Evolutionary conservation across 2,888 invertebrate species (phyloP).

Genomic region (Caenorhabditis japonica): DNA sequence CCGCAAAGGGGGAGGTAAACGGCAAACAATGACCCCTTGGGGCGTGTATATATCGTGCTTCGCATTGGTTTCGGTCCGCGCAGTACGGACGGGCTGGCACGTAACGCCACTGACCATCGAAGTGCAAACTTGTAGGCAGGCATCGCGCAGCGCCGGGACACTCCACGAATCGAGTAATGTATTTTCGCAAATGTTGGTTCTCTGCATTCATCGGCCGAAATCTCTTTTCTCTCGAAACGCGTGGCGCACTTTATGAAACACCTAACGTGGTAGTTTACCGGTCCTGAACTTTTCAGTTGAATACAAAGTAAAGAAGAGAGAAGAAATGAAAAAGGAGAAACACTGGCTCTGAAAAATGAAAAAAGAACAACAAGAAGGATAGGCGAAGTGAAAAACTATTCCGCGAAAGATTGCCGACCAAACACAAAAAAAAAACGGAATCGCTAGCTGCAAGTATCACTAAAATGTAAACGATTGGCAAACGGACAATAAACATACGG

Average conservation of each 20-base stretch:
- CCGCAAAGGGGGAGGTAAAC: constrained; percentile 45
- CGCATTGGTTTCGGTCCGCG: constrained; percentile 36
- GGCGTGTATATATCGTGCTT: constrained; percentile 54
- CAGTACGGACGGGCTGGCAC: constrained; percentile 54
- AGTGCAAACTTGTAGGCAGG: constrained; percentile 59
- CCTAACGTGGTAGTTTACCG: background rate
- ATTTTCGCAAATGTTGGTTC: constrained; percentile 39
- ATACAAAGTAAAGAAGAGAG: background rate
- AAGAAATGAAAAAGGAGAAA: background rate
- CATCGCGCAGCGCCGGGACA: constrained; percentile 42
- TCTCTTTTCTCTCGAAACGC: constrained; percentile 21
- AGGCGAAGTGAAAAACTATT: constrained; percentile 6
- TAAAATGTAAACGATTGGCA: constrained; percentile 41
- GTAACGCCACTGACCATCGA: constrained; percentile 57
- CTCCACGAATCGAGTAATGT: constrained; percentile 44
- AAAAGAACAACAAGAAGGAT: background rate
- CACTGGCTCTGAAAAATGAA: background rate
- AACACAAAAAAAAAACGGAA: background rate
- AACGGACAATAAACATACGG: constrained; percentile 23
- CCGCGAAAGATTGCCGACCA: background rate
- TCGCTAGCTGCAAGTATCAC: constrained; percentile 24
- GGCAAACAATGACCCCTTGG: constrained; percentile 60
- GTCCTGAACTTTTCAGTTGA: background rate
- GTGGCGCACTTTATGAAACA: constrained; percentile 21
- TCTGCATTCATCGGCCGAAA: constrained; percentile 33